These are phyloP conservation scores for Eidolon dupreanum DNA, from an alignment of 2,797 vertebrate species.

Conservation along the genomic window DNA sequence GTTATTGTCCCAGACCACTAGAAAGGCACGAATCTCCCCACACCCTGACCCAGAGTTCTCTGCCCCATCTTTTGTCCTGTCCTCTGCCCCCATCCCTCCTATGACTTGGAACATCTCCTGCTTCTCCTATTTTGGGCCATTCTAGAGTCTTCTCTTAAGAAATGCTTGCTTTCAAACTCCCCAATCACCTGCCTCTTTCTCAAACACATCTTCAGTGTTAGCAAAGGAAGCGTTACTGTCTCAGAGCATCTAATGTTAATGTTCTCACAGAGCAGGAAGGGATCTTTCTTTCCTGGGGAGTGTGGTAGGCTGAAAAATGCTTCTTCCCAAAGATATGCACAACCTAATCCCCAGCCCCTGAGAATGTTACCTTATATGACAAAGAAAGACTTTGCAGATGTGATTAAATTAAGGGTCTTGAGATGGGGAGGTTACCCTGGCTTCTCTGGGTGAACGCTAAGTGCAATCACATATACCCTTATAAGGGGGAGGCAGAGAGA, in stretches of 20 bases:
- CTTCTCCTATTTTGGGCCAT: background rate
- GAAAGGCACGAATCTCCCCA: accelerated
- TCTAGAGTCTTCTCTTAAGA: background rate
- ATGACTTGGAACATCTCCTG: background rate
- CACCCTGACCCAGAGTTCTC: background rate
- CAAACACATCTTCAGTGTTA: background rate
- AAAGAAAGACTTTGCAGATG: background rate
- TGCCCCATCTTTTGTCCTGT: background rate
- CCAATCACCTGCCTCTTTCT: background rate
- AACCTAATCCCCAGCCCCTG: background rate
- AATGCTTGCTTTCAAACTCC: background rate
- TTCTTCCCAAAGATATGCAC: background rate
- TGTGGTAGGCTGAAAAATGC: background rate
- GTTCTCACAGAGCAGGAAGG: background rate
- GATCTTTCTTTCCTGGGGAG: background rate
- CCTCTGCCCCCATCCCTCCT: background rate
- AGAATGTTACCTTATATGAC: background rate
- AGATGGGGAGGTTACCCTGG: background rate
- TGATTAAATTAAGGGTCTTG: background rate
- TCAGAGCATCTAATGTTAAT: background rate
- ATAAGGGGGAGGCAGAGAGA: background rate
- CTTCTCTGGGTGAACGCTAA: background rate
- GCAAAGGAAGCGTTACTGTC: background rate
- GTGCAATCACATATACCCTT: background rate
- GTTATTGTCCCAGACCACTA: background rate